These are phyloP conservation scores for Volucella inflata DNA, from an alignment of 2,888 invertebrate species.

Conservation along the genomic window DNA sequence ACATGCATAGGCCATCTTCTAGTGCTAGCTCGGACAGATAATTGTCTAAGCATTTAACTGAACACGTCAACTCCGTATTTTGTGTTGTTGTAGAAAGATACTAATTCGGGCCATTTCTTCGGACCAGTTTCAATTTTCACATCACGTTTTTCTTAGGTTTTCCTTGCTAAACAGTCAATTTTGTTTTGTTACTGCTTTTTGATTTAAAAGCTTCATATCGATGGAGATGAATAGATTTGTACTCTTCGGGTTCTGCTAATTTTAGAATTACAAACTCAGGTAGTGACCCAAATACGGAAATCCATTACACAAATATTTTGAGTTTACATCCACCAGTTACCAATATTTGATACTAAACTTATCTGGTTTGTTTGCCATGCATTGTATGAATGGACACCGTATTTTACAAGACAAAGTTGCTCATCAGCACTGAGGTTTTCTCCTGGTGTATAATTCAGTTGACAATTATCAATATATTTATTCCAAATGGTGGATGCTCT, in stretches of 20 bases:
- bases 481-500: constrained; percentile 8
- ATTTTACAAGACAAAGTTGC: constrained; percentile 2
- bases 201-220: too few species aligned
- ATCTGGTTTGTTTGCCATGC: too few species aligned
- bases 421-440: constrained; percentile 7
- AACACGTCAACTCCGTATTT: constrained; percentile 18
- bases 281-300: constrained; percentile 11
- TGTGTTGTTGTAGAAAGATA: constrained; percentile 26
- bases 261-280: constrained; percentile 12
- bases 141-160: background rate
- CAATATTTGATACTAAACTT: background rate
- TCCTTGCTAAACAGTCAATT: constrained; percentile 11
- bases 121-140: constrained; percentile 13
- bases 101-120: constrained; percentile 8
- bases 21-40: constrained; percentile 11
- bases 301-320: constrained; percentile 9
- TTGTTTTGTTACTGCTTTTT: constrained; percentile 16
- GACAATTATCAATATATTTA: constrained; percentile 13
- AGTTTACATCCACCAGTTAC: constrained; percentile 10
- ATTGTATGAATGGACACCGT: background rate
- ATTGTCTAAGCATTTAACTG: constrained; percentile 18
- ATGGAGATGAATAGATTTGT: too few species aligned
- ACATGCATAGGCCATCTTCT: constrained; percentile 27
- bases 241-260: background rate
- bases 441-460: background rate